Base-by-base conservation (phyloP, 2,113 vertebrate species). In the Urocolius indicus region DNA sequence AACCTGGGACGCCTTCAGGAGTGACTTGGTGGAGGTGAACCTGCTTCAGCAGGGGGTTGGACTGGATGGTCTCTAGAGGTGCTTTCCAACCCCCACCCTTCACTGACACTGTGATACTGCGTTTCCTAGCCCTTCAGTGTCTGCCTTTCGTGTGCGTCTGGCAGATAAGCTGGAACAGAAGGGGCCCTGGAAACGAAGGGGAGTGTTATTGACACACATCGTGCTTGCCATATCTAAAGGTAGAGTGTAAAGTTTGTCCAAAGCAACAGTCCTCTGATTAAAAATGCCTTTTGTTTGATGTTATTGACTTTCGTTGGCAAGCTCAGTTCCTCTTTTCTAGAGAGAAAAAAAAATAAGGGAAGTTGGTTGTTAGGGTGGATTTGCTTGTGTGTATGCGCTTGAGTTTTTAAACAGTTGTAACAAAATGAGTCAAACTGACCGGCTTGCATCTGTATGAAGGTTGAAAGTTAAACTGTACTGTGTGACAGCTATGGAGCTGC, bases 201-300 rank as follows among this genome's bases (percentile, higher is more conserved):
- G n/a, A n/a, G 20, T 9, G 57, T 32, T 22, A 4, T 26, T 67
- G 74, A 6, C 36, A 9, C 8, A 1, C 5, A 0, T 9, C 5
- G n/a, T 49, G 41, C 36, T 46, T 76, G 43, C 9, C 16, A 0
- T 27, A 20, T 10, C 26, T 49, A 10, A n/a, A 36, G 27, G 41
- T 8, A 2, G 11, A 14, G 4, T 5, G 11, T 5, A 32, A 55
- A 26, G 12, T 34, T 48, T 59, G 10, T 4, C 27, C 38, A 13
- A 69, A 72, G 13, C 6, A 13, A 38, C 2, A 1, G 12, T 3
- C 11, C 1, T 5, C 23, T 43, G 27, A 10, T 62, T 12, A 49
- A 68, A 76, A 83, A 41, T 11, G 6, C 0, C 0, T 24, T 19
- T 10, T 72, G 0, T 23, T 20, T 48, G 57, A 5, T 22, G 1